These are phyloP conservation scores for Isotomurus palustris DNA, from an alignment of 2,888 invertebrate genomes.

Conservation along the genomic window DNA sequence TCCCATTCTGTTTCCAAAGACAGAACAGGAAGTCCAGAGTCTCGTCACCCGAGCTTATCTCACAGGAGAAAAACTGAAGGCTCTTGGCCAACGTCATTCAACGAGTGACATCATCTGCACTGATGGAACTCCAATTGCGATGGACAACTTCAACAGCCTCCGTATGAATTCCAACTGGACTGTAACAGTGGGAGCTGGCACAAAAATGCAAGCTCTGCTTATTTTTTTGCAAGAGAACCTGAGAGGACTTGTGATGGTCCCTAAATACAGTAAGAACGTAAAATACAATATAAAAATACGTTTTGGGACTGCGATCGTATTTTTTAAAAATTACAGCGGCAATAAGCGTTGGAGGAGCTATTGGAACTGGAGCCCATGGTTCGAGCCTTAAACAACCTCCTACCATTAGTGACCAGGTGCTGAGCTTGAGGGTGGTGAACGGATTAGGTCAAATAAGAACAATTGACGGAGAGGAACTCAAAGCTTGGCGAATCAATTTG, in stretches of 20 bases:
- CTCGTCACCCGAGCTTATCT: conserved; percentile 12
- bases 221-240: conserved; percentile 6
- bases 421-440: conserved; percentile 21
- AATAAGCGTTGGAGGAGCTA: conserved; percentile 27
- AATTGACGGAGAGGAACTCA: conserved; percentile 12
- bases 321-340: conserved; percentile 14
- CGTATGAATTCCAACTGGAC: conserved; percentile 1
- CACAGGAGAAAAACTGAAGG: conserved; percentile 12
- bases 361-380: conserved; percentile 26
- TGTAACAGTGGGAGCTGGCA: conserved; percentile 20
- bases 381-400: conserved; percentile 23
- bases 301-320: too few relatives aligned
- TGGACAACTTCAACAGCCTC: conserved; percentile 11
- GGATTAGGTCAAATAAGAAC: conserved; percentile 16
- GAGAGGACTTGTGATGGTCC: conserved; percentile 7
- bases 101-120: conserved; percentile 26
- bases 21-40: conserved; percentile 12
- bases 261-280: conserved; percentile 20
- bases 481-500: conserved; percentile 21
- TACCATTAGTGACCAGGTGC: conserved; percentile 23
- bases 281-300: too few relatives aligned
- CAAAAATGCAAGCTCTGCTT: conserved; percentile 7
- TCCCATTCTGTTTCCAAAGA: conserved; percentile 13
- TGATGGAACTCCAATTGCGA: conserved; percentile 17
- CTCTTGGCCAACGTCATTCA: conserved; percentile 20